Percentiles rank a stretch among this genome's conserved stretches.
Evolutionary conservation across 1,140 invertebrate species (phyloP).

Genomic region (Eciton burchellii): DNA sequence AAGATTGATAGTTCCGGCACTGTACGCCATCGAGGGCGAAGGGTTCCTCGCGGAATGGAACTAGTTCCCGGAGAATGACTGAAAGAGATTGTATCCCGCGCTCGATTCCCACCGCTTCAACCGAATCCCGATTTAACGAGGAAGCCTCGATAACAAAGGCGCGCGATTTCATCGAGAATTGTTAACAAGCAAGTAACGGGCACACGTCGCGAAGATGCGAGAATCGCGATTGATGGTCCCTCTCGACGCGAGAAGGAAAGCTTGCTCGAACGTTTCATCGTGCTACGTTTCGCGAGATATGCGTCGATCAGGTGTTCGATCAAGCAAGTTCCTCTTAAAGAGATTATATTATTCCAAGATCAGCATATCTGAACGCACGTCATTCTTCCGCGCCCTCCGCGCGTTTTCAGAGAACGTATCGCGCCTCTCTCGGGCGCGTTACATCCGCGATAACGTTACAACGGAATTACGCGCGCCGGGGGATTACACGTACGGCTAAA

Average conservation of each 20-base stretch:
- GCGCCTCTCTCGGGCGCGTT: slow-evolving; percentile 34
- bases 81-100: background rate
- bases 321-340: background rate
- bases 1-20: background rate
- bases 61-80: background rate
- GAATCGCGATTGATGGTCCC: background rate
- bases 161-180: no score
- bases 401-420: slow-evolving; percentile 31
- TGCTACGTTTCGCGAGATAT: background rate
- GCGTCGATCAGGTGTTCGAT: no score
- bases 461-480: slow-evolving; percentile 43
- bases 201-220: background rate
- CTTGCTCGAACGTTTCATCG: background rate
- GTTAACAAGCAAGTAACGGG: background rate
- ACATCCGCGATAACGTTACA: slow-evolving; percentile 28
- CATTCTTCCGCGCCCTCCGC: background rate
- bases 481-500: slow-evolving; percentile 10
- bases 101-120: slow-evolving; percentile 2
- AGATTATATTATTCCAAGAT: no score
- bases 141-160: no score
- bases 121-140: background rate
- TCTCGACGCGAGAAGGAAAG: no score
- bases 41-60: background rate
- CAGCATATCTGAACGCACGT: background rate
- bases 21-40: no score